Conservation (phyloP, 1,140 invertebrate species). For the Drosophila ambigua region DNA sequence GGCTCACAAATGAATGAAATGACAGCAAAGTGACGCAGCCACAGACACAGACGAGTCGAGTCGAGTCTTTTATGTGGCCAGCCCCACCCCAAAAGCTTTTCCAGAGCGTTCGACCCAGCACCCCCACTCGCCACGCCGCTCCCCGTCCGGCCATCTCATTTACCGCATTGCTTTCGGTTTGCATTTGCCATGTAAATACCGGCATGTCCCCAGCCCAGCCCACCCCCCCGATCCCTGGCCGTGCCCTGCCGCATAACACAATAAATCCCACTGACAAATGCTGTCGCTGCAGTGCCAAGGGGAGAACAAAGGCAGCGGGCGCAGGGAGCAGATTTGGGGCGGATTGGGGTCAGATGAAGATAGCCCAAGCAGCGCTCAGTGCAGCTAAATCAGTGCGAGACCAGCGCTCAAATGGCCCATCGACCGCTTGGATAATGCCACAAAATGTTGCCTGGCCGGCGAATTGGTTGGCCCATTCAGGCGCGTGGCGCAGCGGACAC, state of each 20-base stretch:
- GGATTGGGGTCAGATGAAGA: slow-evolving; percentile 33
- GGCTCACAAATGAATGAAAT: slow-evolving; percentile 62
- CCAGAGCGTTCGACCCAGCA: slow-evolving; percentile 14
- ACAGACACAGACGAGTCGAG: slow-evolving; percentile 11
- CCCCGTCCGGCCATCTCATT: neutral
- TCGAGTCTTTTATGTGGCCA: slow-evolving; percentile 43
- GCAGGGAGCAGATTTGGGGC: no score
- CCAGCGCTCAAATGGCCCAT: slow-evolving; percentile 25
- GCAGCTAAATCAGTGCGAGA: slow-evolving; percentile 45
- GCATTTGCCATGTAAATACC: slow-evolving; percentile 7
- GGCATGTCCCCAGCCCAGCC: no score
- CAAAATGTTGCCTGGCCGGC: slow-evolving; percentile 29
- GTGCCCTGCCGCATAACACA: slow-evolving; percentile 31
- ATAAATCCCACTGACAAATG: slow-evolving; percentile 75
- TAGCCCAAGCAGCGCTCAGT: slow-evolving; percentile 1
- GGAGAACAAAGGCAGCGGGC: no score
- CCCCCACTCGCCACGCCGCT: no score
- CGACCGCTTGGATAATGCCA: slow-evolving; percentile 13
- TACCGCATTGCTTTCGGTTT: slow-evolving; percentile 31
- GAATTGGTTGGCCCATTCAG: slow-evolving; percentile 3
- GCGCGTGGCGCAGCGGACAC: no score
- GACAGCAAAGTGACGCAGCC: slow-evolving; percentile 64
- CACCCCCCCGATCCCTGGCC: neutral
- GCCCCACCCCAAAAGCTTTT: slow-evolving; percentile 33
- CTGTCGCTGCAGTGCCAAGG: slow-evolving; percentile 52